phyloP scores from a whole-genome alignment of 23 tunicate species.

The Styela clava region DNA sequence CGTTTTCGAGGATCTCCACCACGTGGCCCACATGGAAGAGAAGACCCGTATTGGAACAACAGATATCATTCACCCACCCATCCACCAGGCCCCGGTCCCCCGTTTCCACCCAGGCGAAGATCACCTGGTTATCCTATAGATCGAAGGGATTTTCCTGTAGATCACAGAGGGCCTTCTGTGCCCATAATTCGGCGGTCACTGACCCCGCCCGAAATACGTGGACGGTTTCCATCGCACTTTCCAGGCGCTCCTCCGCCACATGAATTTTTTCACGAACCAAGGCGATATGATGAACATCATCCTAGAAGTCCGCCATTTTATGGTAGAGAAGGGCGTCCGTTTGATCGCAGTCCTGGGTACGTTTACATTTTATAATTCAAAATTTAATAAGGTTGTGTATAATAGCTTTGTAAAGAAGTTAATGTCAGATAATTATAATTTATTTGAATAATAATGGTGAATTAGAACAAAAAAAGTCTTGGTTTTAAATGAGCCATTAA shows the following conservation, averaged over 20 bases:
- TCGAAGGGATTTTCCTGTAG: constrained; percentile 6
- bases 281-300: constrained; percentile 14
- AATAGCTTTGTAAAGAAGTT: background rate
- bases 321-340: constrained; percentile 7
- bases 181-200: constrained; percentile 15
- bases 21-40: constrained; percentile 15
- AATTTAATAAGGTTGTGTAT: background rate
- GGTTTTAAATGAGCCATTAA: no score
- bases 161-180: background rate
- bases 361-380: background rate
- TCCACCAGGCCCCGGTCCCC: constrained; percentile 7
- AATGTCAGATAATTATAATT: background rate
- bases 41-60: constrained; percentile 26
- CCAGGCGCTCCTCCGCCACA: constrained; percentile 20
- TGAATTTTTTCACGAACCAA: constrained; percentile 21
- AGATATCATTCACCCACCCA: constrained; percentile 3
- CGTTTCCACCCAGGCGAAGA: constrained; percentile 24
- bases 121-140: constrained; percentile 22
- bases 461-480: no score
- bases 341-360: constrained; percentile 24
- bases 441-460: background rate
- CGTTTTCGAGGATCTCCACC: constrained; percentile 21
- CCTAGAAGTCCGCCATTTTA: constrained; percentile 31
- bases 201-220: constrained; percentile 23
- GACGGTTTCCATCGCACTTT: constrained; percentile 4